A percentile compares a stretch with the other conserved stretches of the same genome.
phyloP scores from a whole-genome alignment of 2,888 invertebrate genomes.

The Tetragnatha montana region DNA sequence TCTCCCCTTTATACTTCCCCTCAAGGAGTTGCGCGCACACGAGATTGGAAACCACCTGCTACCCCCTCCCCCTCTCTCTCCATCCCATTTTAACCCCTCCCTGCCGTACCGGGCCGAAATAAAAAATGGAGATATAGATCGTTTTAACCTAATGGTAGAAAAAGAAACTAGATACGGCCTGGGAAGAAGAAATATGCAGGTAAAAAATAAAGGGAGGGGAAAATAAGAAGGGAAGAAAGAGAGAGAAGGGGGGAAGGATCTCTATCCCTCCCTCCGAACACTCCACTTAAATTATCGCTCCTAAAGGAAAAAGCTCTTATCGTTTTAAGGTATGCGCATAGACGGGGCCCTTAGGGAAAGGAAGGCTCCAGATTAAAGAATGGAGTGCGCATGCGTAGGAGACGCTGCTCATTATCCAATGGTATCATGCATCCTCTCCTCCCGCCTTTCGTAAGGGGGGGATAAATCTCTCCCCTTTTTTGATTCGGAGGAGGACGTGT shows the following conservation, averaged over 20 bases:
- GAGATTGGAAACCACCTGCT: too few species aligned
- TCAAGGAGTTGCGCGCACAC: too few species aligned
- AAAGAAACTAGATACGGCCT: background rate
- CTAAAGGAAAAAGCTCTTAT: conserved; percentile 37
- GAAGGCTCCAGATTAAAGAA: conserved; percentile 65
- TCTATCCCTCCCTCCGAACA: conserved; percentile 45
- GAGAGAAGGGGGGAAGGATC: too few species aligned
- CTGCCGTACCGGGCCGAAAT: too few species aligned
- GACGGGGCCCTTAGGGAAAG: conserved; percentile 32
- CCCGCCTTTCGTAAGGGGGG: too few species aligned
- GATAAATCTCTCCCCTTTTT: too few species aligned
- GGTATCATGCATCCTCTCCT: too few species aligned
- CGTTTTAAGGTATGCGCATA: conserved; percentile 65
- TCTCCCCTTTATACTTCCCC: too few species aligned
- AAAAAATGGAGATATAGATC: background rate
- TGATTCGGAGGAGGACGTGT: too few species aligned
- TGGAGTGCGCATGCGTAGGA: background rate
- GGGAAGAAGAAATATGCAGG: conserved; percentile 32
- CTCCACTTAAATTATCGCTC: conserved; percentile 69
- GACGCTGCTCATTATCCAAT: too few species aligned
- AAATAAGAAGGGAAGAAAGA: conserved; percentile 18
- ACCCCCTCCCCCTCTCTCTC: too few species aligned
- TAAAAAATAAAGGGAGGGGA: conserved; percentile 24
- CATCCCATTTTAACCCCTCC: too few species aligned
- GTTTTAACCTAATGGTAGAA: background rate